Conservation (phyloP, 2,113 vertebrate genomes). For the Zapornia atra region DNA sequence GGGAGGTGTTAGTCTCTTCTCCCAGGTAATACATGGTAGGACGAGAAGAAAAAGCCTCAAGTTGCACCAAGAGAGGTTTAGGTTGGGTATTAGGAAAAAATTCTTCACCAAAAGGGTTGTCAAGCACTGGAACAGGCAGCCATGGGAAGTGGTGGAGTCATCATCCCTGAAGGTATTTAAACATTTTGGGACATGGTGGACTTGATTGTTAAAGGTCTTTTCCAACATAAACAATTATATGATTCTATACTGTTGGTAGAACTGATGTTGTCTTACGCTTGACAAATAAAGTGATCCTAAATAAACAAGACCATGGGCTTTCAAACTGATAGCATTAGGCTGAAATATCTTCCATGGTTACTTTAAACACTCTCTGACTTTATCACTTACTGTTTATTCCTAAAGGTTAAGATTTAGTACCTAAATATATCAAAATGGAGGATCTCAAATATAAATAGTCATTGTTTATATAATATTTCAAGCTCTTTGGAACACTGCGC, state of each 20-base stretch:
- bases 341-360: not conserved
- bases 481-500: not conserved
- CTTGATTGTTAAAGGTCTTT: too few relatives aligned
- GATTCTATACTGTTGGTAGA: not conserved
- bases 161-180: too few relatives aligned
- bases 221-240: too few relatives aligned
- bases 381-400: not conserved
- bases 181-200: too few relatives aligned
- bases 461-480: not conserved
- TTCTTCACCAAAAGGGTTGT: too few relatives aligned
- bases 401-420: not conserved
- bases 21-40: too few relatives aligned
- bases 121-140: too few relatives aligned
- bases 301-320: not conserved
- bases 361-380: not conserved
- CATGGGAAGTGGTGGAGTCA: too few relatives aligned
- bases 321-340: not conserved
- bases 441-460: not conserved
- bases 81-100: too few relatives aligned
- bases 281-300: not conserved
- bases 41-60: too few relatives aligned
- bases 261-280: not conserved
- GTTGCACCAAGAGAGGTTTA: too few relatives aligned
- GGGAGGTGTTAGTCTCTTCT: too few relatives aligned
- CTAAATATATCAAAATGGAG: not conserved